A percentile compares a stretch with the other conserved stretches of the same genome.
phyloP scores from a whole-genome alignment of 1,140 invertebrate genomes.

The Chrysopa pallens region DNA sequence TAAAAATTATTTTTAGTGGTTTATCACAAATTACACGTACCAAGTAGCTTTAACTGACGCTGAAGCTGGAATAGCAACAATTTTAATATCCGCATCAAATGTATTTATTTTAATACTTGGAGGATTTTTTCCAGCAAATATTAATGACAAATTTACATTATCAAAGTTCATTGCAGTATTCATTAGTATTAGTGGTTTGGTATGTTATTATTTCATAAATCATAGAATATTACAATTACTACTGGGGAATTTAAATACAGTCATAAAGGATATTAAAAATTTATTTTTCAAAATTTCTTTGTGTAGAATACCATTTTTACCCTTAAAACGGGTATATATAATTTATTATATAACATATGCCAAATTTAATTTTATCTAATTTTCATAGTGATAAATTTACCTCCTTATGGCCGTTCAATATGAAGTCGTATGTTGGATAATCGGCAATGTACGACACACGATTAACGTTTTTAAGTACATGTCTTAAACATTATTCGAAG shows the following conservation, averaged over 20 bases:
- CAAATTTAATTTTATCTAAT: too few relatives aligned
- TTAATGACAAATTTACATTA: conserved; percentile 59
- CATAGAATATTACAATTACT: not conserved
- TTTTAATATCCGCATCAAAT: conserved; percentile 66
- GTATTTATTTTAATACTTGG: conserved; percentile 69
- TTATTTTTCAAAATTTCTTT: too few relatives aligned
- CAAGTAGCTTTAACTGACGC: conserved; percentile 59
- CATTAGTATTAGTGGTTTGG: conserved; percentile 59
- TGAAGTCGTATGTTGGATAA: too few relatives aligned
- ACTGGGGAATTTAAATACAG: too few relatives aligned
- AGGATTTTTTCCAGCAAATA: conserved; percentile 58
- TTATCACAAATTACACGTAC: conserved; percentile 63
- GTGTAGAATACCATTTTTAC: too few relatives aligned
- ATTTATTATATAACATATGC: too few relatives aligned
- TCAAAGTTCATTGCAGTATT: conserved; percentile 63
- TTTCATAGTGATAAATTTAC: too few relatives aligned
- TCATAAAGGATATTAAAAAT: too few relatives aligned
- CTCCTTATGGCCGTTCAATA: too few relatives aligned
- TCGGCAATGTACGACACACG: too few relatives aligned
- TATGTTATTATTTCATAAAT: conserved; percentile 23
- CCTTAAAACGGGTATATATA: too few relatives aligned
- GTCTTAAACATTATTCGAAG: not conserved
- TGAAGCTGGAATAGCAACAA: conserved; percentile 58
- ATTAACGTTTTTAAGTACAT: not conserved
- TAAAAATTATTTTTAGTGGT: conserved; percentile 45